Conservation (phyloP, 53 echinoderm and acorn worm species). For the Stichopus horrens region DNA sequence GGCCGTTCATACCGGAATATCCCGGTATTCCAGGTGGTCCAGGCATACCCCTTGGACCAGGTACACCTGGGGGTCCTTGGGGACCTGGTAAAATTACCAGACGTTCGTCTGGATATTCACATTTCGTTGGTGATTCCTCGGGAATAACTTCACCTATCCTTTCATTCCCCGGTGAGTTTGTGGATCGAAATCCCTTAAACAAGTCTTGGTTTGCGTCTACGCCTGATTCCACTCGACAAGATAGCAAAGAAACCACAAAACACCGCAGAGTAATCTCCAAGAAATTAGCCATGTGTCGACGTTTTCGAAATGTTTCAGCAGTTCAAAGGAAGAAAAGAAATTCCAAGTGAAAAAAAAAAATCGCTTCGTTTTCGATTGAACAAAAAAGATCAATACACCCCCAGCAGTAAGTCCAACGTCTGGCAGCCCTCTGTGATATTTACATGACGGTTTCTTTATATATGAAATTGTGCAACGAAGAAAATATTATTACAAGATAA, state of each 20-base stretch:
- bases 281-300: too few relatives aligned
- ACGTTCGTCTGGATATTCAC: background rate
- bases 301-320: too few relatives aligned
- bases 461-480: too few relatives aligned
- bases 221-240: background rate
- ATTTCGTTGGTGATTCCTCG: background rate
- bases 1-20: conserved; percentile 78
- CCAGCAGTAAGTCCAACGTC: too few relatives aligned
- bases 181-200: background rate
- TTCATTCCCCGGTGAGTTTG: background rate
- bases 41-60: conserved; percentile 59
- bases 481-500: too few relatives aligned
- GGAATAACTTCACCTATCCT: too few relatives aligned
- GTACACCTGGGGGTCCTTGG: conserved; percentile 54
- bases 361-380: too few relatives aligned
- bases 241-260: background rate
- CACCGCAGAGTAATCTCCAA: background rate
- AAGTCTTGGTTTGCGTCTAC: conserved; percentile 30
- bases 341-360: too few relatives aligned
- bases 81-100: conserved; percentile 36
- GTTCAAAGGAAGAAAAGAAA: too few relatives aligned
- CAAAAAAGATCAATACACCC: too few relatives aligned
- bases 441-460: too few relatives aligned
- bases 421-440: too few relatives aligned
- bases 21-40: conserved; percentile 78